Evolutionary conservation across 2,888 invertebrate species (phyloP), one percentile per base, ranked within the genome.

Genomic region (Minunthozetes semirufus): DNA sequence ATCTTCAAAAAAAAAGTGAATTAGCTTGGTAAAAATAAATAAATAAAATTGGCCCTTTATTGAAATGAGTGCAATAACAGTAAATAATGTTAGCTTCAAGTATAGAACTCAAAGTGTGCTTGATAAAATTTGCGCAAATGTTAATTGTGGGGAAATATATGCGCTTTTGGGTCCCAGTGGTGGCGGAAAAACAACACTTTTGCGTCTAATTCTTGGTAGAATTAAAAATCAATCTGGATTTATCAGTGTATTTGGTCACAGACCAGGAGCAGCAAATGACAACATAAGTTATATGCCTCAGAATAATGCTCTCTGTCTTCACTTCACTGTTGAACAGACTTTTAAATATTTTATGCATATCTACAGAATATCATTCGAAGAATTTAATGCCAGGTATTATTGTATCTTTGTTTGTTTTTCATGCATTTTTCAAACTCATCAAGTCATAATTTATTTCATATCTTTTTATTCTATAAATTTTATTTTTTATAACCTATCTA

Each of bases 141-240:
- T 75, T 27, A 17, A 72, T n/a, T 71, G 50, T 29, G 38, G 25
- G 17, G 53, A 71, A 38, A 75, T 75, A 17, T 75, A 75, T 61
- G 61, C 75, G n/a, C 48, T 88, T 8, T 25, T 75, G n/a, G 75
- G 75, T 1, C 75, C 75, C 8, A 75, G 75, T 29, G 75, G 75
- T 22, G 75, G 75, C 9, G 75, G 75, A 25, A 75, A 75, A 13
- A 75, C 75, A 3, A 75, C 75, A 11, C 33, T 75, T 15, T 56
- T 75, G 22, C 70, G 71, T 13, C n/a, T 75, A 6, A 71, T 75
- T 22, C 27, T 71, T 50, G 75, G 75, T 6, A 56, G 71, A 0
- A 22, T 75, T 9, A 75, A 71, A 25, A 15, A 53, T 11, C 50
- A 75, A 42, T 6, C 25, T 0, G 75, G 75, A 3, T 27, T 17